Base-by-base conservation (phyloP, 2,113 vertebrate genomes). In the Etia nguti region DNA sequence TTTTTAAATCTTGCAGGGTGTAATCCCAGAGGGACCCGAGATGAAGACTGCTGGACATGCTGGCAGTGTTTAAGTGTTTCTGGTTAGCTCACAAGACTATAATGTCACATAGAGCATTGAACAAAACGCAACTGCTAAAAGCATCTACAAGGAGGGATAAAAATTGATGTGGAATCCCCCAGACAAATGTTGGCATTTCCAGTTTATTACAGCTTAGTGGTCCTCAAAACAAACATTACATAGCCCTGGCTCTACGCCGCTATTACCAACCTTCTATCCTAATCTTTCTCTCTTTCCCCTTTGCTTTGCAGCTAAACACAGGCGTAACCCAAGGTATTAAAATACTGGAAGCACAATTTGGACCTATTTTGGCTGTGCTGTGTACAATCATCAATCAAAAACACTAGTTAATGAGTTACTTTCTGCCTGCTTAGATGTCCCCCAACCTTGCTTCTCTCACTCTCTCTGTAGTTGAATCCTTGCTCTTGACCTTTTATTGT, bases 361-460 rank as follows among this genome's bases (percentile, higher is more conserved):
- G 65, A 92, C 93, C 90, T 83, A 86, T 93, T 91, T 88, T 85
- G 77, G 59, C 77, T 31, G 55, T 38, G 4, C 55, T 59, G 62
- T 79, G 83, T 59, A 60, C 86, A 56, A 80, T 90, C 89, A 94
- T 94, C 92, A 93, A 92, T 95, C 95, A 94, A 94, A 94, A 91
- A 91, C 54, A 75, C 79, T 84, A 85, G 91, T 89, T 93, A 95
- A 95, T 93, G 88, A 94, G 92, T 57, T 46, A 62, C 84, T 87
- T 77, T 89, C 81, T 85, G 86, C 75, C 80, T 59, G 82, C 68
- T 50, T 65, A 85, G 79, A 82, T 82, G 83, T 90, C 87, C 85
- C 90, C 88, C 81, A 84, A 70, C 48, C 29, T 79, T 29, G 34
- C 55, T 10, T 62, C 5, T 34, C 48, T 34, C 41, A 4, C n/a